phyloP scores from a whole-genome alignment of 2,797 vertebrate genomes.

The Pseudotriccus pelzelni region DNA sequence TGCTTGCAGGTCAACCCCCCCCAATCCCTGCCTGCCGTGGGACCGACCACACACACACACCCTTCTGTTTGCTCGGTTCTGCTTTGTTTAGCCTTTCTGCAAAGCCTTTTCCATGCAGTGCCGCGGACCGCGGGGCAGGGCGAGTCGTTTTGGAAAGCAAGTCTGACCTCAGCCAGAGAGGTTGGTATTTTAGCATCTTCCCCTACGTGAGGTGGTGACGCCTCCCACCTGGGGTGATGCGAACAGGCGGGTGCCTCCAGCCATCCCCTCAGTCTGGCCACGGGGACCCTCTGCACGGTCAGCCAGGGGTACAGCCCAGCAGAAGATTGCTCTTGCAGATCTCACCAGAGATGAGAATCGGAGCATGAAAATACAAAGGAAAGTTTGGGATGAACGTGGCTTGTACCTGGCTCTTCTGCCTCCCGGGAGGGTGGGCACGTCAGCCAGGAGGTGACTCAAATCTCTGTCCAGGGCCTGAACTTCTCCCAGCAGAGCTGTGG shows the following conservation, averaged over 20 bases:
- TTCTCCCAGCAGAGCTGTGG: not conserved
- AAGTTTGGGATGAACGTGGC: not conserved
- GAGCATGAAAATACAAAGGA: not conserved
- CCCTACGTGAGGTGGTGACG: not conserved
- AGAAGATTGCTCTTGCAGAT: not conserved
- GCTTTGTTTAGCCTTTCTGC: conserved; percentile 5
- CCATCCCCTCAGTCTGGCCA: accelerated
- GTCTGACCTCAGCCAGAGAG: not conserved
- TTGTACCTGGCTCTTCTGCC: not conserved
- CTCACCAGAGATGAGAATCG: not conserved
- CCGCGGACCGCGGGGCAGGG: not conserved
- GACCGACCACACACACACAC: not conserved
- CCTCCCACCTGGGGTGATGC: not conserved
- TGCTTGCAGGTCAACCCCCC: not conserved
- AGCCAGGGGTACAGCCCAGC: not conserved
- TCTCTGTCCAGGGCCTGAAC: not conserved
- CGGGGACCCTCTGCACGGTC: not conserved
- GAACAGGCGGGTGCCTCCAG: not conserved
- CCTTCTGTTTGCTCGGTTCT: conserved; percentile 22
- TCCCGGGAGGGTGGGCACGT: not conserved
- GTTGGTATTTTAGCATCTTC: not conserved
- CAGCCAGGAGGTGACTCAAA: not conserved
- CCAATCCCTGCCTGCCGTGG: not conserved
- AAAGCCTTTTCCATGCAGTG: not conserved
- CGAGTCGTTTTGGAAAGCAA: not conserved